Evolutionary conservation across 2,113 vertebrate species (phyloP).

Genomic region (Zeus faber): DNA sequence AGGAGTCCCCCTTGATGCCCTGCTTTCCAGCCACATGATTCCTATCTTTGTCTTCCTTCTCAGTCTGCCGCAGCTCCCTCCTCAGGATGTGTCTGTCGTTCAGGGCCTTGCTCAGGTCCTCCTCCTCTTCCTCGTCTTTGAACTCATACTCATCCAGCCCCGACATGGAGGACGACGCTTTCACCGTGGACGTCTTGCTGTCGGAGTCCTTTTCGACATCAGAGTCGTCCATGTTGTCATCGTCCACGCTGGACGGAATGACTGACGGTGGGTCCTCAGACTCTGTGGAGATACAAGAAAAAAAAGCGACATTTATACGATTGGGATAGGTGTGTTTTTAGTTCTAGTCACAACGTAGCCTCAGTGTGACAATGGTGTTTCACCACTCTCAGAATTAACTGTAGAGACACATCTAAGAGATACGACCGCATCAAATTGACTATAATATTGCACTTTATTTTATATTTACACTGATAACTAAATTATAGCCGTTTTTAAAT

Average conservation of each 20-base stretch:
- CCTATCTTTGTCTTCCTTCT: slow-evolving; percentile 83
- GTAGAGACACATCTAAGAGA: too few relatives aligned
- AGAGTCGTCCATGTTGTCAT: slow-evolving; percentile 89
- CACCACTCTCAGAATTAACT: too few relatives aligned
- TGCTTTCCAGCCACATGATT: slow-evolving; percentile 83
- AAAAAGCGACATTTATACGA: background rate
- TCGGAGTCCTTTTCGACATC: slow-evolving; percentile 91
- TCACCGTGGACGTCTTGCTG: slow-evolving; percentile 78
- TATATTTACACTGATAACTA: too few relatives aligned
- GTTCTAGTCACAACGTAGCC: too few relatives aligned
- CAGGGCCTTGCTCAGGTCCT: slow-evolving; percentile 86
- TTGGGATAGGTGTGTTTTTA: too few relatives aligned
- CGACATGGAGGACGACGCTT: slow-evolving; percentile 79
- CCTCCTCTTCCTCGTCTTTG: slow-evolving; percentile 87
- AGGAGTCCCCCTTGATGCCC: slow-evolving; percentile 80
- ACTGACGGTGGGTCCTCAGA: slow-evolving; percentile 91
- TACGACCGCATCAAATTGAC: too few relatives aligned
- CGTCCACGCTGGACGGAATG: slow-evolving; percentile 94
- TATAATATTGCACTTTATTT: too few relatives aligned
- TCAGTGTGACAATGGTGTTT: too few relatives aligned
- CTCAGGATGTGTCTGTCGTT: slow-evolving; percentile 89
- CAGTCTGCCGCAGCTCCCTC: slow-evolving; percentile 85
- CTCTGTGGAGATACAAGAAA: slow-evolving; percentile 71
- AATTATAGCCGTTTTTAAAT: too few relatives aligned
- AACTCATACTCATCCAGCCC: slow-evolving; percentile 97